Percentiles rank a stretch among this genome's conserved stretches.
phyloP scores from a whole-genome alignment of 92 coral and sea anemone genomes.

The Diadumene lineata region DNA sequence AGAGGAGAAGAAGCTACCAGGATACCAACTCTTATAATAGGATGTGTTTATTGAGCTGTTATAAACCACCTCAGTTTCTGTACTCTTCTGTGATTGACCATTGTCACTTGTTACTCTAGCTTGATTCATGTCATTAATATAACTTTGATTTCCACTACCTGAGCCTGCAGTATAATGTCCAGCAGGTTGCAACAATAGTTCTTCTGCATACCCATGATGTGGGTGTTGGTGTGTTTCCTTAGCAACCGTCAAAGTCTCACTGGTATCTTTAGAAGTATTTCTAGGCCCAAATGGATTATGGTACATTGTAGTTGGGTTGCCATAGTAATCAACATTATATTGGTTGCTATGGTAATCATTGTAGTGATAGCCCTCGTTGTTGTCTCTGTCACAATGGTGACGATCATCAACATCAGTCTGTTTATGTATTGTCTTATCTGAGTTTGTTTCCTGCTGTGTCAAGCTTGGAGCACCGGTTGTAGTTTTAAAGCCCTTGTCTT shows the following conservation, averaged over 20 bases:
- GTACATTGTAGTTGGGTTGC: constrained; percentile 35
- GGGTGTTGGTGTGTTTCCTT: not conserved
- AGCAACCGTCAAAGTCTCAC: not conserved
- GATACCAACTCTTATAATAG: constrained; percentile 42
- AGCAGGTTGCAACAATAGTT: constrained; percentile 7
- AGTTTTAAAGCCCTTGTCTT: not conserved
- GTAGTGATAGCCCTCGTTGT: not conserved
- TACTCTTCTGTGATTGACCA: not conserved
- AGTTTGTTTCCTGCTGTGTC: no score
- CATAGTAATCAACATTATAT: constrained; percentile 34
- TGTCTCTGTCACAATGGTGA: not conserved
- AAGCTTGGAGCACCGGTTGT: not conserved
- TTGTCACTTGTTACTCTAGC: not conserved
- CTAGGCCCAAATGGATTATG: constrained; percentile 39
- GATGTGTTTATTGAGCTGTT: constrained; percentile 10
- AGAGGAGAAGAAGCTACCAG: constrained; percentile 39
- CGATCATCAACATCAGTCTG: not conserved
- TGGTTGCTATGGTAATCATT: not conserved
- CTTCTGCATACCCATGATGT: not conserved
- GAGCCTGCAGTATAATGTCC: not conserved
- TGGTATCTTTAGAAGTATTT: constrained; percentile 9
- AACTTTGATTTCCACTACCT: not conserved
- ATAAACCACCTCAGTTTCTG: not conserved
- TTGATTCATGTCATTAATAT: not conserved
- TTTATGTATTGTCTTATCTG: not conserved